Evolutionary conservation across 1,140 invertebrate genomes (phyloP).

Genomic region (Harlomillsia oculata): DNA sequence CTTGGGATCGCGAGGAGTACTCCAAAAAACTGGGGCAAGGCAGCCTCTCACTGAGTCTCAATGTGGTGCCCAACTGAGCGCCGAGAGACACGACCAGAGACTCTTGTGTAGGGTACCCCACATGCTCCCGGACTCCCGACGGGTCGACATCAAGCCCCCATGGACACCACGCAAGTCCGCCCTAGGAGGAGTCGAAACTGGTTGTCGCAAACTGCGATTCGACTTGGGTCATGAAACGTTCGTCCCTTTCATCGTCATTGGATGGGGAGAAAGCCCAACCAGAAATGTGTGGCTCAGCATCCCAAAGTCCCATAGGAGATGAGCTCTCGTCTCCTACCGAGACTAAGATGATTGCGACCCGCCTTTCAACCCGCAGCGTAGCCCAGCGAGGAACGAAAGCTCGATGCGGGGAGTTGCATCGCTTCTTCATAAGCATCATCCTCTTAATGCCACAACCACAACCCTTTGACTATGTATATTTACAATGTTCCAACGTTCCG

Average conservation of each 20-base stretch:
- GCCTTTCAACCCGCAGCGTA: background rate
- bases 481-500: too few species aligned
- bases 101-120: slow-evolving; percentile 22
- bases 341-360: background rate
- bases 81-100: too few species aligned
- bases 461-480: too few species aligned
- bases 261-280: background rate
- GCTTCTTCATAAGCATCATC: too few species aligned
- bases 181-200: slow-evolving; percentile 8
- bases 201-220: background rate
- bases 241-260: slow-evolving; percentile 3
- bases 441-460: too few species aligned
- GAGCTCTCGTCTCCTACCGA: background rate
- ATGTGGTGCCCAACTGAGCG: slow-evolving; percentile 28
- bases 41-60: slow-evolving; percentile 32
- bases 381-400: too few species aligned
- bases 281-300: background rate
- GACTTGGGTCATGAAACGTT: background rate
- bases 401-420: too few species aligned
- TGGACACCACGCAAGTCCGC: slow-evolving; percentile 6
- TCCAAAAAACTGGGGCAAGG: slow-evolving; percentile 31
- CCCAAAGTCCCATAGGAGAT: background rate
- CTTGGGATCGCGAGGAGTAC: slow-evolving; percentile 21
- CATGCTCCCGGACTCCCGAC: slow-evolving; percentile 5
- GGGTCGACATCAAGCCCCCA: slow-evolving; percentile 4